Base-by-base conservation (phyloP, 2,888 invertebrate genomes). In the Ectemnius cavifrons region DNA sequence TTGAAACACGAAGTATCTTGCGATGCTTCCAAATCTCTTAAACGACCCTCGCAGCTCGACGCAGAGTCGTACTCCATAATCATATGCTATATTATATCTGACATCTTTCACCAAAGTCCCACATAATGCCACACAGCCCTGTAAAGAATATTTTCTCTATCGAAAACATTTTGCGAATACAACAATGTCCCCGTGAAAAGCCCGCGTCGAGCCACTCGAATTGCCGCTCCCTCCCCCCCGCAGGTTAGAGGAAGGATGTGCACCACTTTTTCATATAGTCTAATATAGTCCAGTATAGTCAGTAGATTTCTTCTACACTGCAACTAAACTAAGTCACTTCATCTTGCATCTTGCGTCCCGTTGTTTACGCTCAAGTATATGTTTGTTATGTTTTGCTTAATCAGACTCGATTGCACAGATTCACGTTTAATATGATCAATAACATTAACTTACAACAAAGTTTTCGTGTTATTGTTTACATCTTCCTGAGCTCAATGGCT, bases 61-160 rank as follows among this genome's bases (percentile, higher is more conserved):
- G 83, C 87, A 45, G 88, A 89, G 80, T 90, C 87, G 83, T 88
- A 88, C 76, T 90, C 89, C 89, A 90, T 90, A 66, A 71, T 78
- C 72, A 65, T 67, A 14, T 52, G 23, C 63, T 77, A 77, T 62
- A n/a, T 59, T 56, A 45, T 20, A 27, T 56, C 67, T 59, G 58
- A 56, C 77, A 77, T 78, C 67, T 61, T 67, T 61, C 59, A 8
- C 61, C 61, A 71, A 68, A 23, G 14, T 70, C 58, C 47, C 56
- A 28, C 20, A 23, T 69, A 56, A 57, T 79, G 71, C 74, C 79
- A 79, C 60, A 70, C 71, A 52, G 5, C 52, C 16, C 16, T 37
- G 4, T 37, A 6, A 14, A 16, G 52, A 11, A 52, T 11, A 52
- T 16, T 14, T 52, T 14, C 52, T 16, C 16, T 1, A 13, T 11